phyloP scores from a whole-genome alignment of 2,797 vertebrate genomes.

The Pseudochaenichthys georgianus region DNA sequence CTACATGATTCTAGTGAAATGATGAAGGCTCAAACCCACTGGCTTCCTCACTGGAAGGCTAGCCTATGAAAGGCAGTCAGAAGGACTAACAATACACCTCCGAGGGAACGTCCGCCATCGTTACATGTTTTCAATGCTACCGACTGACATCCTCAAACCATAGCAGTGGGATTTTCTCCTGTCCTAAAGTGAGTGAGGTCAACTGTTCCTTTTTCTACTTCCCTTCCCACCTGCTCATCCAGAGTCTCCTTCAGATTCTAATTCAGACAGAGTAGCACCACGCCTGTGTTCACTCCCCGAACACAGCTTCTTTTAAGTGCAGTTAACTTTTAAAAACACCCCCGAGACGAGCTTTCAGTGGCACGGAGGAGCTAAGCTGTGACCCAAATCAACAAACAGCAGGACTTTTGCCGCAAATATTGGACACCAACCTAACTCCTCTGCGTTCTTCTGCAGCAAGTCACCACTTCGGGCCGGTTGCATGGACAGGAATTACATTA shows the following conservation, averaged over 20 bases:
- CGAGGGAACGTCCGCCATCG: conserved; percentile 20
- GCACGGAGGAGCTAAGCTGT: conserved; percentile 52
- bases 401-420: conserved; percentile 5
- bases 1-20: conserved; percentile 65
- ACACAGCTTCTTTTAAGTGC: conserved; percentile 86
- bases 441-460: conserved; percentile 50
- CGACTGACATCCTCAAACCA: neutral
- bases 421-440: conserved; percentile 40
- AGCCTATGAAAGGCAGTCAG: conserved; percentile 59
- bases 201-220: conserved; percentile 3
- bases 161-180: conserved; percentile 35
- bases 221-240: conserved; percentile 31
- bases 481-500: conserved; percentile 41
- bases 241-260: conserved; percentile 69
- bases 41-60: conserved; percentile 55
- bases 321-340: conserved; percentile 61
- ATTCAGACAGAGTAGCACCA: conserved; percentile 83
- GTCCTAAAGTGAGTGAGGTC: conserved; percentile 50
- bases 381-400: conserved; percentile 29
- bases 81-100: conserved; percentile 35
- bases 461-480: conserved; percentile 32
- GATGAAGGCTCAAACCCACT: conserved; percentile 66
- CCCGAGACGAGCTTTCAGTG: conserved; percentile 57
- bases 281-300: conserved; percentile 77
- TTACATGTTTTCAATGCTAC: conserved; percentile 34